Evolutionary conservation across 2,888 invertebrate species (phyloP).

Genomic region (Drosophila flavopinicola): DNA sequence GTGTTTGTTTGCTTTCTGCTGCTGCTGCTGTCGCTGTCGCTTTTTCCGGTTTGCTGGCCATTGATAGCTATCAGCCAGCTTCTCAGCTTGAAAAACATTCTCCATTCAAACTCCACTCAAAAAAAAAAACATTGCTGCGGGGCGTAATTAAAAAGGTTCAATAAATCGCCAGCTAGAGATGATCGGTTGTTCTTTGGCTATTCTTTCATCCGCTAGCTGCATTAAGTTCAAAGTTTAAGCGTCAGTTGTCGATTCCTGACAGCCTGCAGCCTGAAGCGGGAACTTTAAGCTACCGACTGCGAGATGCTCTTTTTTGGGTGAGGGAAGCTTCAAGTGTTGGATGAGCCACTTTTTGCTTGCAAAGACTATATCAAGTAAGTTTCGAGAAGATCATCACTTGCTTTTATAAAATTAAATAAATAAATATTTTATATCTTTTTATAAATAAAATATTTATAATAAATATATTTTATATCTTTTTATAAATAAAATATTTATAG

Average conservation of each 20-base stretch:
- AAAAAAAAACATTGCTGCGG: slow-evolving; percentile 50
- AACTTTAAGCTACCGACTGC: neutral
- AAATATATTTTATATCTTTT: no score
- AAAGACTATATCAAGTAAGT: no score
- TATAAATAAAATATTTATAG: no score
- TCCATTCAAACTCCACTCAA: slow-evolving; percentile 22
- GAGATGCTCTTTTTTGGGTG: no score
- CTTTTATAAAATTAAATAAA: no score
- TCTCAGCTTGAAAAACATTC: slow-evolving; percentile 5
- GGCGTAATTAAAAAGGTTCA: slow-evolving; percentile 73
- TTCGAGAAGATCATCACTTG: no score
- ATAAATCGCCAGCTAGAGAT: slow-evolving; percentile 53
- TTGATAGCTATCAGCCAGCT: slow-evolving; percentile 57
- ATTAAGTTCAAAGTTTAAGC: slow-evolving; percentile 17
- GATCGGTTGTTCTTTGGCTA: no score
- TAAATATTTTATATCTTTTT: no score
- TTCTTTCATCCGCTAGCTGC: slow-evolving; percentile 21
- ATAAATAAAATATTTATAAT: no score
- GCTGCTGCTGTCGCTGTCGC: slow-evolving; percentile 31
- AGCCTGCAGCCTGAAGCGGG: neutral
- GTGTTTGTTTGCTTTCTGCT: slow-evolving; percentile 46
- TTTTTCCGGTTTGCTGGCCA: slow-evolving; percentile 67
- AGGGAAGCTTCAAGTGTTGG: no score
- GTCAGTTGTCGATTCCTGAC: neutral
- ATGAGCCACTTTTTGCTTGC: no score